Evolutionary conservation across 2,797 vertebrate genomes (phyloP).

Genomic region (Melanotaenia nigrans): DNA sequence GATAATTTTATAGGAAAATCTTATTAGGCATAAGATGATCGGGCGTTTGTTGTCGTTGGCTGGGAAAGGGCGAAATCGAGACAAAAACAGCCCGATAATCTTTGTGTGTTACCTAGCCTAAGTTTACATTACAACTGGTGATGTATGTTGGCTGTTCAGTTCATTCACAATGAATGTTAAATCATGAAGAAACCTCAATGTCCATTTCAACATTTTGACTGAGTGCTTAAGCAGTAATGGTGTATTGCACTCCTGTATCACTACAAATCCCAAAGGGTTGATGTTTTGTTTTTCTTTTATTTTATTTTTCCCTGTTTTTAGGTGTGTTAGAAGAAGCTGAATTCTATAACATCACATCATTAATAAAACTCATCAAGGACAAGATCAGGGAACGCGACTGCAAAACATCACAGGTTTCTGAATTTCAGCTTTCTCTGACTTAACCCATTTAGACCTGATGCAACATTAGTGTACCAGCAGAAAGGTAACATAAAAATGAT

Average conservation of each 20-base stretch:
- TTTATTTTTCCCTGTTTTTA: neutral
- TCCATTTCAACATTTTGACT: neutral
- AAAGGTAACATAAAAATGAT: neutral
- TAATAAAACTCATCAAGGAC: slow-evolving; percentile 98
- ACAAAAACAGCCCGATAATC: no score
- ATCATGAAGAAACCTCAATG: neutral
- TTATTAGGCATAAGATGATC: no score
- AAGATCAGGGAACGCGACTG: slow-evolving; percentile 98
- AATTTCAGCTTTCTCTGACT: neutral
- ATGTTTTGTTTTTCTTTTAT: neutral
- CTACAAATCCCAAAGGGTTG: no score
- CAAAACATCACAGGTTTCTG: slow-evolving; percentile 91
- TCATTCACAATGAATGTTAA: no score
- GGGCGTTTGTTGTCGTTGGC: no score
- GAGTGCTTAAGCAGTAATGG: no score
- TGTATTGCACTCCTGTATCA: no score
- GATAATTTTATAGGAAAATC: no score
- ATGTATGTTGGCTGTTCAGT: neutral
- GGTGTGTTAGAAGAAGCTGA: slow-evolving; percentile 98
- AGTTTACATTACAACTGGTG: neutral
- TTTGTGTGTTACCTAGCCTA: no score
- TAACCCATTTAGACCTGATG: neutral
- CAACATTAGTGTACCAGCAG: neutral
- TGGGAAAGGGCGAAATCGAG: no score
- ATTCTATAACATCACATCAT: slow-evolving; percentile 99